Evolutionary conservation across 2,113 vertebrate species (phyloP).

Genomic region (Gallinago jamesoni): DNA sequence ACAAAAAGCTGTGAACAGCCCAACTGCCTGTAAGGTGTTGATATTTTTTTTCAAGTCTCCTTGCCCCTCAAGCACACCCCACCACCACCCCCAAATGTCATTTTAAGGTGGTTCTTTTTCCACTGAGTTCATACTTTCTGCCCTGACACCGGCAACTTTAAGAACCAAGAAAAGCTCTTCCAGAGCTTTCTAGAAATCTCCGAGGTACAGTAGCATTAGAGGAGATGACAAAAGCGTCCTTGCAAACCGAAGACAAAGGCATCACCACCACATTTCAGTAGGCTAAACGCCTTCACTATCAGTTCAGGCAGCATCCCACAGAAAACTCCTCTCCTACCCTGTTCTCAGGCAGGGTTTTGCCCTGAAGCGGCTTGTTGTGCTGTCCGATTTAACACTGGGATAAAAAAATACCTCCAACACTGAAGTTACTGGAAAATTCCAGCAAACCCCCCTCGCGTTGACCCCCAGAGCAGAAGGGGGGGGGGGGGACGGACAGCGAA

Average conservation of each 20-base stretch:
- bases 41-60: not conserved
- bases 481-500: not conserved
- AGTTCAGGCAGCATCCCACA: not conserved
- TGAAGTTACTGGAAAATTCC: constrained; percentile 37
- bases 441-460: not conserved
- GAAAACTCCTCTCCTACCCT: not conserved
- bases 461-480: not conserved
- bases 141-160: not conserved
- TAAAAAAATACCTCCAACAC: not conserved
- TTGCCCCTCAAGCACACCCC: not conserved
- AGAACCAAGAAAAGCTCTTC: not conserved
- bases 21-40: not conserved
- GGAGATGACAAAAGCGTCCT: not conserved
- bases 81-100: fast-evolving
- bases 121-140: not conserved
- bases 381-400: not conserved
- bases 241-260: not conserved
- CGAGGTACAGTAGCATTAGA: not conserved
- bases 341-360: not conserved
- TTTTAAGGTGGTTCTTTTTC: not conserved
- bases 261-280: not conserved
- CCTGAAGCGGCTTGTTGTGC: not conserved
- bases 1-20: not conserved
- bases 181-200: not conserved
- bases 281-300: not conserved